Conservation (phyloP, 2,888 invertebrate genomes). For the Cephus pygmeus region DNA sequence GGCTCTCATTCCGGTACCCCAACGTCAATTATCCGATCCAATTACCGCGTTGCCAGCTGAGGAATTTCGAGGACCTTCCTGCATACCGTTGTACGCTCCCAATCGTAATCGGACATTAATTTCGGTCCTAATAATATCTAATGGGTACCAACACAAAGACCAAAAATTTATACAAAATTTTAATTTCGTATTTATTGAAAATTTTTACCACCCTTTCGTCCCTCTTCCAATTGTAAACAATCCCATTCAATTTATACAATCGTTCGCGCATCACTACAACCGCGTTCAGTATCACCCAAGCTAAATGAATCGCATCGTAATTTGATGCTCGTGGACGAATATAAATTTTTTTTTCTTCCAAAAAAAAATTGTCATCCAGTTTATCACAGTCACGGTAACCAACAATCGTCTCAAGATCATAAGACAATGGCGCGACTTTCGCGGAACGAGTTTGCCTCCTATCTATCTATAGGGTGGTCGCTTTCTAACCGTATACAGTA, state of each 20-base stretch:
- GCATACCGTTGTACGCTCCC: not conserved
- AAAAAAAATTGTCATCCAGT: not conserved
- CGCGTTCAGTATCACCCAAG: not conserved
- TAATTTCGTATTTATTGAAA: not conserved
- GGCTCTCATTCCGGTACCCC: not conserved
- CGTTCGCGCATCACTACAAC: not conserved
- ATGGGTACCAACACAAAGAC: not conserved
- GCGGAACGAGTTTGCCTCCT: not conserved
- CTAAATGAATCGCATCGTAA: not conserved
- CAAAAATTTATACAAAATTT: not conserved
- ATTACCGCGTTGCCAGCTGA: slow-evolving; percentile 29
- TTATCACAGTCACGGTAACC: not conserved
- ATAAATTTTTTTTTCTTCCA: not conserved
- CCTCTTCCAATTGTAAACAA: not conserved
- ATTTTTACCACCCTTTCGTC: not conserved
- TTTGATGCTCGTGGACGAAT: not conserved
- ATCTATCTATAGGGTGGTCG: not conserved
- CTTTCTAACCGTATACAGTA: not conserved
- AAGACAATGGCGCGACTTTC: not conserved
- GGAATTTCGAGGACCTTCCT: not conserved
- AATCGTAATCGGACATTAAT: not conserved
- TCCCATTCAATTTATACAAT: not conserved
- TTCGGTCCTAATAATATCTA: not conserved
- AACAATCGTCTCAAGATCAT: not conserved
- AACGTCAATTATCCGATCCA: slow-evolving; percentile 32